Base-by-base conservation (phyloP, 2,888 invertebrate genomes). In the Hofmannophila pseudospretella region DNA sequence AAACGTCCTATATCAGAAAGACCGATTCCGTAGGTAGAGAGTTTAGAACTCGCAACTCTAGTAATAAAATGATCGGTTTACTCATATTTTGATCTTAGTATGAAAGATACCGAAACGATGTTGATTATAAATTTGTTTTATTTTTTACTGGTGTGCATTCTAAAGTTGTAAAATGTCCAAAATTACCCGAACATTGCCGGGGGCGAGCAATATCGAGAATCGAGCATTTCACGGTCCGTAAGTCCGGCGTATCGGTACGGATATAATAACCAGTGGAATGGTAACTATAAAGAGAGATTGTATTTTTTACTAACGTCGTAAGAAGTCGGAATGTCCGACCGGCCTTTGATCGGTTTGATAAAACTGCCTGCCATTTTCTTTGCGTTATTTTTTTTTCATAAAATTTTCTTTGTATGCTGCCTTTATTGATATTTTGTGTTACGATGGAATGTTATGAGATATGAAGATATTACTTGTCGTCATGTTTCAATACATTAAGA, bases 251-350 rank as follows among this genome's bases (percentile, higher is more conserved):
- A 80, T 79, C 82, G 79, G 77, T 76, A 78, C 78, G 78, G 78
- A 78, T 79, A 81, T 78, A 85, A 85, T 84, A 84, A 84, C 85
- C 85, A 82, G 76, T 77, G 80, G 71, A 85, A 85, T 84, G 81
- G 80, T 85, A 84, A 85, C 85, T 85, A 85, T 85, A 85, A 85
- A 85, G 85, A 77, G 70, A 85, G 84, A 85, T 85, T 85, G 84
- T 85, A 78, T 84, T 85, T 82, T 85, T 85, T 85, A 85, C 81
- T 85, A 84, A 79, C 82, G 80, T 85, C 85, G 76, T 85, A 85
- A 84, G 82, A 77, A 79, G 72, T 82, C 70, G 84, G 84, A 85
- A 85, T 81, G 82, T 71, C 75, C 77, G 79, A 67, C 70, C 77
- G 80, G 75, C 75, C 85, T 85, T 86, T 84, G 84, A 85, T 85